Base-by-base conservation (phyloP, 1,140 invertebrate genomes). In the Euschistus heros region DNA sequence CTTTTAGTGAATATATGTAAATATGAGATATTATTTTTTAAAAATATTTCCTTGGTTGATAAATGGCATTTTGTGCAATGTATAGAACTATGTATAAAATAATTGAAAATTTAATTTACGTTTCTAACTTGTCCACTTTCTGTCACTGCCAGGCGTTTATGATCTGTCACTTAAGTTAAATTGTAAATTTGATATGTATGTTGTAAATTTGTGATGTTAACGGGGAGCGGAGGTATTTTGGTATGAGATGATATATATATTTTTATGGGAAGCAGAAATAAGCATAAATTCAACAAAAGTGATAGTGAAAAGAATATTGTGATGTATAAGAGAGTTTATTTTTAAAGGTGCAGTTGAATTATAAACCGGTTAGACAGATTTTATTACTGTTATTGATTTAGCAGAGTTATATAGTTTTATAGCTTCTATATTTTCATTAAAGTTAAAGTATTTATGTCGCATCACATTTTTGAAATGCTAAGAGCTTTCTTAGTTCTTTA, bases 171-270 rank as follows among this genome's bases (percentile, higher is more conserved):
- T 61, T 61, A 61, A 37, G 26, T 61, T 61, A 61, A 61, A 61
- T 37, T 57, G 37, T 61, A 61, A 61, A 20, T 61, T 61, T 26
- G 24, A 37, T 14, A 61, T 61, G 59, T 44, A 37, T 42, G 59
- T 20, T 66, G 55, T 65, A 65, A 60, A 65, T 63, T 68, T 68
- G 67, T 68, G 65, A 68, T 68, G 65, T 63, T 52, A 42, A 61
- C 61, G 46, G 64, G 65, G 42, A 68, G 62, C 52, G 57, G 52
- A 63, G 67, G 64, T 68, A 68, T 68, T 68, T 68, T 68, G 67
- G 67, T 68, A 68, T 54, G 67, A 57, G 60, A 55, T 54, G 59
- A 61, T 37, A 54, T 63, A 67, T 67, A 59, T 67, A 64, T 64
- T 64, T 67, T 67, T 67, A 37, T 44, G 55, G 62, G 54, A 37